These are phyloP conservation scores for Lagopus leucura DNA, from an alignment of 2,113 vertebrate genomes.

Conservation along the genomic window DNA sequence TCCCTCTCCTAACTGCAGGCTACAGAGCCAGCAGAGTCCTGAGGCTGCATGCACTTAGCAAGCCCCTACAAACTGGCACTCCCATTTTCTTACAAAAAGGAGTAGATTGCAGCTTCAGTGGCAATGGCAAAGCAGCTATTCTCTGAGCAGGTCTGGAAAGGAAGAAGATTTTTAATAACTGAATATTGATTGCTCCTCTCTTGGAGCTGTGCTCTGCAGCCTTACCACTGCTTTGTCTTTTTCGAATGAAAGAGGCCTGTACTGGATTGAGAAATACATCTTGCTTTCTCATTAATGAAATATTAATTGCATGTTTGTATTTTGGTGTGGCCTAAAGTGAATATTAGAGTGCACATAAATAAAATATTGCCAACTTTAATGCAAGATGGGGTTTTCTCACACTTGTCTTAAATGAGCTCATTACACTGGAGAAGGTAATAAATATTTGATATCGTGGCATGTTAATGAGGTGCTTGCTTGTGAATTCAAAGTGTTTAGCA, in stretches of 20 bases:
- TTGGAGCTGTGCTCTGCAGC: neutral
- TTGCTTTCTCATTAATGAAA: constrained; percentile 38
- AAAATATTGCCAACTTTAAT: constrained; percentile 23
- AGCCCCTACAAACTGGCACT: rapidly evolving
- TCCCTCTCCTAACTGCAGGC: rapidly evolving
- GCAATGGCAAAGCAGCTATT: neutral
- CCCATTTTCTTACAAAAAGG: neutral
- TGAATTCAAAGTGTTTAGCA: constrained; percentile 66
- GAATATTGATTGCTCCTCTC: neutral
- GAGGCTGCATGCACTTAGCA: neutral
- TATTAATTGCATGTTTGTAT: constrained; percentile 42
- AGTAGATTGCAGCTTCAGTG: neutral
- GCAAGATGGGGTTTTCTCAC: constrained; percentile 2
- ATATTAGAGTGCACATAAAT: constrained; percentile 45
- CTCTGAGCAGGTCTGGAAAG: neutral
- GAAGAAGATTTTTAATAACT: neutral
- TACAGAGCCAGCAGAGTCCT: rapidly evolving
- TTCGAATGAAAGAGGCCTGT: neutral
- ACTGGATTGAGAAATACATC: neutral
- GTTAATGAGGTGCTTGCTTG: constrained; percentile 63
- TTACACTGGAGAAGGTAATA: constrained; percentile 43
- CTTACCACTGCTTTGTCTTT: neutral
- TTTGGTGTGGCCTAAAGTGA: constrained; percentile 47
- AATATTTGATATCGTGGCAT: constrained; percentile 64
- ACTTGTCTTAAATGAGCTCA: constrained; percentile 50